phyloP scores from a whole-genome alignment of 2,888 invertebrate species.

The Electrophaes corylata region DNA sequence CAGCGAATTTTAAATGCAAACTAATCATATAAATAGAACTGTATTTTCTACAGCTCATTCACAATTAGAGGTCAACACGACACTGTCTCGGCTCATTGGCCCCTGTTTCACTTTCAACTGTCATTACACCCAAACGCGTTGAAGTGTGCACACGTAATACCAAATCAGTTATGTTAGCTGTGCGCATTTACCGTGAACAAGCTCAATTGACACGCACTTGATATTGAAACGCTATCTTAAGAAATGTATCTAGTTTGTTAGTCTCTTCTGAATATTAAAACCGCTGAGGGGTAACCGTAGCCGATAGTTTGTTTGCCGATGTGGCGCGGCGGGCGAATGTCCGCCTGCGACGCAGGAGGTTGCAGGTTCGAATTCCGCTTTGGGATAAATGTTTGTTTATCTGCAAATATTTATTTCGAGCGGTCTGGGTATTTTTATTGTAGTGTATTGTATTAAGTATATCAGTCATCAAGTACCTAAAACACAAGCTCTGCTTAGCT shows the following conservation, averaged over 20 bases:
- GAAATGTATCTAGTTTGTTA: background rate
- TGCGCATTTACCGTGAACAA: constrained; percentile 11
- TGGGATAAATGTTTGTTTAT: no score
- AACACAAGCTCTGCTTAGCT: no score
- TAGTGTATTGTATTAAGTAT: no score
- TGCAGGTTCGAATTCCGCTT: no score
- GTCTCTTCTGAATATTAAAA: no score
- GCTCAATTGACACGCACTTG: constrained; percentile 9
- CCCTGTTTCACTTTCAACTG: constrained; percentile 19
- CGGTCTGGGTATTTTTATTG: no score
- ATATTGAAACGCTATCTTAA: constrained; percentile 6
- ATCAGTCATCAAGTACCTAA: no score
- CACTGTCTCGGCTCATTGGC: constrained; percentile 13
- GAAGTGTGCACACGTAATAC: constrained; percentile 7
- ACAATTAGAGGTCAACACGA: constrained; percentile 3
- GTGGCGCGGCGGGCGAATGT: no score
- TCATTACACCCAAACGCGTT: constrained; percentile 11
- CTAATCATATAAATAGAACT: background rate
- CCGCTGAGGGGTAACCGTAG: no score
- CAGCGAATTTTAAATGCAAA: background rate
- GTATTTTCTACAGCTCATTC: background rate
- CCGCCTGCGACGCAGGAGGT: no score
- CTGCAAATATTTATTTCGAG: no score
- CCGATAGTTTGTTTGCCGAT: no score
- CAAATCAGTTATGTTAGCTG: constrained; percentile 6